These are phyloP conservation scores for Palythoa caribaeorum DNA, from an alignment of 92 coral and sea anemone species.

Conservation along the genomic window DNA sequence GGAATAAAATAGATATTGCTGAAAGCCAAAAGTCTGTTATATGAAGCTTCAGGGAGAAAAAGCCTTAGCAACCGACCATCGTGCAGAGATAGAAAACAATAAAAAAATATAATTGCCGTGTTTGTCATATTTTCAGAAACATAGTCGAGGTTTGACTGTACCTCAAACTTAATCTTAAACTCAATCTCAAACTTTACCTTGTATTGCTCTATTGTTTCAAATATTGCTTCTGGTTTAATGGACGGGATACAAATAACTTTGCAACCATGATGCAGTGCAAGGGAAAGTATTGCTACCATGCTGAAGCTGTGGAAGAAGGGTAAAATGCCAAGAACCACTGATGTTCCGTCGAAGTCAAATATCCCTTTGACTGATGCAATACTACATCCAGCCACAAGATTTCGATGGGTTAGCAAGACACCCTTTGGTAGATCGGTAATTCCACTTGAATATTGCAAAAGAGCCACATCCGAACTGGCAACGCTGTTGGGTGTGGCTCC, in stretches of 20 bases:
- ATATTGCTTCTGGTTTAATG: conserved; percentile 64
- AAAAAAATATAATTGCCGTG: too few relatives aligned
- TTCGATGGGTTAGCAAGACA: conserved; percentile 85
- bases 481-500: conserved; percentile 53
- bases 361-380: conserved; percentile 25
- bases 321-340: conserved; percentile 58
- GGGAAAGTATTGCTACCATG: conserved; percentile 47
- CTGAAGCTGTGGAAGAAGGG: conserved; percentile 78
- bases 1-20: too few relatives aligned
- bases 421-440: conserved; percentile 90
- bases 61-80: too few relatives aligned
- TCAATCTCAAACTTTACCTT: conserved; percentile 54
- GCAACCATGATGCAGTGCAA: conserved; percentile 47
- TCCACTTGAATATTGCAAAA: conserved; percentile 85
- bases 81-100: too few relatives aligned
- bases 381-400: conserved; percentile 56
- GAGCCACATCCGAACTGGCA: conserved; percentile 66
- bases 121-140: too few relatives aligned
- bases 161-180: too few relatives aligned
- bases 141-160: too few relatives aligned
- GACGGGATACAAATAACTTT: conserved; percentile 63
- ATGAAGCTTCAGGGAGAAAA: too few relatives aligned
- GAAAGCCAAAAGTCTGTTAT: too few relatives aligned
- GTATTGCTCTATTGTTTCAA: conserved; percentile 72
- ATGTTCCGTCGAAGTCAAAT: conserved; percentile 13